Evolutionary conservation across 1,140 invertebrate species (phyloP).

Genomic region (Proales similis): DNA sequence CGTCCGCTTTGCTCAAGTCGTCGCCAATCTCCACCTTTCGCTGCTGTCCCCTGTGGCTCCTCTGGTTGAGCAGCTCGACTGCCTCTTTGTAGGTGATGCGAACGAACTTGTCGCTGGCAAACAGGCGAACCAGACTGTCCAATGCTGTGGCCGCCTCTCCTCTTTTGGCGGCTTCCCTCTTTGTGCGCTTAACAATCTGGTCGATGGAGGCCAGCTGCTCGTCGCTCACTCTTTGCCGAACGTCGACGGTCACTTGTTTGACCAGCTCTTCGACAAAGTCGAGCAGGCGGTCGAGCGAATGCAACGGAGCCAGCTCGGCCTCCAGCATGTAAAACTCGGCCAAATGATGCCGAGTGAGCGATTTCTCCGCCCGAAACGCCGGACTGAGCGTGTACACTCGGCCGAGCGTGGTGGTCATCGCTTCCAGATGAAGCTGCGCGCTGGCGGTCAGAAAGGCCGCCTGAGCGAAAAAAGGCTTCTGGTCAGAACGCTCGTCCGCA

Average conservation of each 20-base stretch:
- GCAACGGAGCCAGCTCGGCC: constrained; percentile 14
- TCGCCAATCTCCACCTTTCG: constrained; percentile 25
- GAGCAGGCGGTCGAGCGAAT: constrained; percentile 6
- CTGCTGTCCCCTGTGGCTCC: constrained; percentile 1
- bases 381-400: constrained; percentile 29
- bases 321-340: constrained; percentile 38
- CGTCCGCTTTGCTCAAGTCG: constrained; percentile 29
- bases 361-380: constrained; percentile 34
- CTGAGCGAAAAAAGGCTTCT: constrained; percentile 24
- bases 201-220: background rate
- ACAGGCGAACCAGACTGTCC: no score
- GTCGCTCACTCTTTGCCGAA: background rate
- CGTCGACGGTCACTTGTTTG: background rate
- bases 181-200: background rate
- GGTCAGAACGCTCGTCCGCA: background rate
- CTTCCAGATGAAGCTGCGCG: constrained; percentile 35
- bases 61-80: constrained; percentile 17
- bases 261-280: constrained; percentile 31
- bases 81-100: constrained; percentile 23
- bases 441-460: constrained; percentile 30
- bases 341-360: constrained; percentile 30
- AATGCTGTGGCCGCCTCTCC: no score
- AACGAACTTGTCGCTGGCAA: no score
- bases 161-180: background rate
- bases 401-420: constrained; percentile 20